Percentiles rank a stretch among this genome's conserved stretches.
Conservation (phyloP, 2,888 invertebrate species). For the Andrena flavipes region DNA sequence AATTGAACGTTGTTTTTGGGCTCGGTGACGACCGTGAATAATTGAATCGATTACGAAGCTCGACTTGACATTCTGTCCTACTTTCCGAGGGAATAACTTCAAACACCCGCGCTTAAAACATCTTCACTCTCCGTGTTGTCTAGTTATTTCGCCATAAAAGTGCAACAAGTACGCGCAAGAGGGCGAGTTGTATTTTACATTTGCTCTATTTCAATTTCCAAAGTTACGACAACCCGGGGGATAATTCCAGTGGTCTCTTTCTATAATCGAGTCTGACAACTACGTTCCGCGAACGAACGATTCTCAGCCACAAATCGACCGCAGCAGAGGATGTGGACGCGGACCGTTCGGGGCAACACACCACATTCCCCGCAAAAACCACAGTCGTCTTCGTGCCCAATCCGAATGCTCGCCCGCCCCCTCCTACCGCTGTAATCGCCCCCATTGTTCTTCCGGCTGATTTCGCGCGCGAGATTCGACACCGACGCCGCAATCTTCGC, state of each 20-base stretch:
- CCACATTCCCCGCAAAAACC: constrained; percentile 51
- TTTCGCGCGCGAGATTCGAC: constrained; percentile 66
- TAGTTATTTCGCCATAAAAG: neutral
- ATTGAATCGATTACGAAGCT: neutral
- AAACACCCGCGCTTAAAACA: too few species aligned
- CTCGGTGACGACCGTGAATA: constrained; percentile 1
- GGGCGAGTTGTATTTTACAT: too few species aligned
- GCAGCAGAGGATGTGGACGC: constrained; percentile 14
- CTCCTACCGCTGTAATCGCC: constrained; percentile 66
- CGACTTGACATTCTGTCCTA: neutral
- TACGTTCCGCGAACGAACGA: constrained; percentile 23
- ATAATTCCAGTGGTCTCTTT: neutral
- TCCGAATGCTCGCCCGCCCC: constrained; percentile 50
- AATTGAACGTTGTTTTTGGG: neutral
- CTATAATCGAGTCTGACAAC: constrained; percentile 29
- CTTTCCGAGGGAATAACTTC: neutral
- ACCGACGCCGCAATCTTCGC: constrained; percentile 62
- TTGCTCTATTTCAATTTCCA: neutral
- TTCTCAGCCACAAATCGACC: constrained; percentile 1
- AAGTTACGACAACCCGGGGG: neutral
- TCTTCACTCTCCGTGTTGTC: neutral
- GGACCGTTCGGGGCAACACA: constrained; percentile 27
- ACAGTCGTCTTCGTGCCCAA: constrained; percentile 58
- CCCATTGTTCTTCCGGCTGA: constrained; percentile 72
- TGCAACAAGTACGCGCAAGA: too few species aligned